Percentiles rank a stretch among this genome's conserved stretches.
Conservation (phyloP, 2,888 invertebrate species). For the Nemoura dubitans region DNA sequence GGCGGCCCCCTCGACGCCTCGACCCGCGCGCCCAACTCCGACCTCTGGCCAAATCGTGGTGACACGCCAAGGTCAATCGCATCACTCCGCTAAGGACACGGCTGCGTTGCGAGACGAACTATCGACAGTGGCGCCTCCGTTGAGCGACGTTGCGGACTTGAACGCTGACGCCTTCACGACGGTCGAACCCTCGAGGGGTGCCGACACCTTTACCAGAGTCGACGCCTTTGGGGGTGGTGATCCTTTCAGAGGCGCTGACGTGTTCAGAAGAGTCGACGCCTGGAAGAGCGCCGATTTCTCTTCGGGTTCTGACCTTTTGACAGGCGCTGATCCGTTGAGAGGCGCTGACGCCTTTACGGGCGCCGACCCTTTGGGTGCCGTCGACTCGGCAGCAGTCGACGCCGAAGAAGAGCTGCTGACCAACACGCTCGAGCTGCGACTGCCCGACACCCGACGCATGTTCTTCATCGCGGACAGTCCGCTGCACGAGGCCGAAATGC, state of each 20-base stretch:
- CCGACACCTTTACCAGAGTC: not conserved
- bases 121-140: not conserved
- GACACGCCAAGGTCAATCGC: not conserved
- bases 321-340: too few relatives aligned
- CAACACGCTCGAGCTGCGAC: slow-evolving; percentile 54
- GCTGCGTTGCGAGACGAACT: not conserved
- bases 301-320: too few relatives aligned
- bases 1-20: too few relatives aligned
- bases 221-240: too few relatives aligned
- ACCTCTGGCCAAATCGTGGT: not conserved
- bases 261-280: too few relatives aligned
- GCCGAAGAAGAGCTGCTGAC: slow-evolving; percentile 42
- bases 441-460: slow-evolving; percentile 68
- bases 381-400: not conserved
- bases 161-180: too few relatives aligned
- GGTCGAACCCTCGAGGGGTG: not conserved
- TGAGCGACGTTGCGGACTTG: not conserved
- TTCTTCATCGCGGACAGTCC: slow-evolving; percentile 69
- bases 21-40: too few relatives aligned
- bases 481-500: slow-evolving; percentile 32
- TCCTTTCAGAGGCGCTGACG: not conserved
- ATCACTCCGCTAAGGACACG: not conserved
- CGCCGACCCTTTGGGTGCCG: too few relatives aligned
- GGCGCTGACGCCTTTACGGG: too few relatives aligned
- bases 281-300: too few relatives aligned